A percentile compares a stretch with the other conserved stretches of the same genome.
Conservation (phyloP, 1,140 invertebrate genomes). For the Ectropis grisescens region DNA sequence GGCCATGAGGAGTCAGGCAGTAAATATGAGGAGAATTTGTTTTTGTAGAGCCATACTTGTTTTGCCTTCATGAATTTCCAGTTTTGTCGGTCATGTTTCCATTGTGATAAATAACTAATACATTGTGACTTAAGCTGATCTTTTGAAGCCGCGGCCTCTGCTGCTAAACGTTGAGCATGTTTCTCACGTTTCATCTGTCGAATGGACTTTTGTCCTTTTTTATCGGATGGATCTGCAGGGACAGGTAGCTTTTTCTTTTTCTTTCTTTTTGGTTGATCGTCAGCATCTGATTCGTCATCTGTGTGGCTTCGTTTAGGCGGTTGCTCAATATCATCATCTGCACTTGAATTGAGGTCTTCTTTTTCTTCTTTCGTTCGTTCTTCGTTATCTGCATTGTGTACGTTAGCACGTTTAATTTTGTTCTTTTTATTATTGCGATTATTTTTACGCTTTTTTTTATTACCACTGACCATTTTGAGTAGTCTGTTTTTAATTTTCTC, state of each 20-base stretch:
- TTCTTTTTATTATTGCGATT: conserved; percentile 14
- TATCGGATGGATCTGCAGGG: conserved; percentile 21
- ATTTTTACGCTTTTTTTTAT: conserved; percentile 9
- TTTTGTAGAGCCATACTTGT: conserved; percentile 80
- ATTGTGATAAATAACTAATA: conserved; percentile 74
- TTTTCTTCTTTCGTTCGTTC: conserved; percentile 1
- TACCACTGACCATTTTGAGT: conserved; percentile 14
- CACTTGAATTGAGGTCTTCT: conserved; percentile 3
- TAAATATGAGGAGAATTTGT: conserved; percentile 73
- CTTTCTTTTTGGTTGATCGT: conserved; percentile 34
- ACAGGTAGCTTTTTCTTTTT: conserved; percentile 43
- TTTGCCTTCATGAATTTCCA: conserved; percentile 85
- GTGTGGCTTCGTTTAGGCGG: conserved; percentile 8
- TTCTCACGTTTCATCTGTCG: conserved; percentile 63
- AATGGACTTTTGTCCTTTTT: conserved; percentile 59
- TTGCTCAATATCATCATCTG: conserved; percentile 3
- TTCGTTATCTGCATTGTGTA: conserved; percentile 2
- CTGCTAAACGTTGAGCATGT: conserved; percentile 45
- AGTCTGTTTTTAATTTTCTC: too few species aligned
- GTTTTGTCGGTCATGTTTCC: conserved; percentile 76
- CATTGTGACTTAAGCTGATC: conserved; percentile 62
- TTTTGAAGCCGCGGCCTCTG: conserved; percentile 42
- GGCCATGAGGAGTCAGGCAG: conserved; percentile 74
- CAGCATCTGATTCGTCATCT: conserved; percentile 29
- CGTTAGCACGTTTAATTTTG: conserved; percentile 2